phyloP scores from a whole-genome alignment of 2,888 invertebrate species.

The Campaea margaritaria region DNA sequence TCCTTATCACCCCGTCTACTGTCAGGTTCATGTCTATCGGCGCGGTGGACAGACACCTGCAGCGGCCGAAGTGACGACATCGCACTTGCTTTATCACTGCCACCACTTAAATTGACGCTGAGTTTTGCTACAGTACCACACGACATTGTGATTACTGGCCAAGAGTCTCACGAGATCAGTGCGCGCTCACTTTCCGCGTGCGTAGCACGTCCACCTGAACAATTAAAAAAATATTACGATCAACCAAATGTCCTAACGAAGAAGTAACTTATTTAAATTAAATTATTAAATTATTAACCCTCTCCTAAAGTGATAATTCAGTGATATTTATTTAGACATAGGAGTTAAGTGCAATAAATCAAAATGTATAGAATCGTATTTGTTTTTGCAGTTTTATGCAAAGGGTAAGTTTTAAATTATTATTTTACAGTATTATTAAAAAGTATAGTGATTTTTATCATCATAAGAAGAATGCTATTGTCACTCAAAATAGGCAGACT shows the following conservation, averaged over 20 bases:
- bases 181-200: conserved; percentile 32
- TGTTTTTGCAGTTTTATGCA: conserved; percentile 37
- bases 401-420: conserved; percentile 34
- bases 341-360: conserved; percentile 32
- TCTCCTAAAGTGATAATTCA: conserved; percentile 35
- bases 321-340: conserved; percentile 24
- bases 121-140: conserved; percentile 20
- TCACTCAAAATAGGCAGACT: too few relatives aligned
- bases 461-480: too few relatives aligned
- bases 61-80: conserved; percentile 32
- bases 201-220: conserved; percentile 35
- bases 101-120: conserved; percentile 37
- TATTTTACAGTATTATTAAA: not conserved
- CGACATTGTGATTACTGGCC: conserved; percentile 30
- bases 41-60: conserved; percentile 4
- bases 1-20: too few relatives aligned
- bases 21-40: not conserved
- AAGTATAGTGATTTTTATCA: too few relatives aligned
- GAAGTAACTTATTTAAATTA: conserved; percentile 29
- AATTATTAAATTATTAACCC: conserved; percentile 13
- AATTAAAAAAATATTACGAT: conserved; percentile 13
- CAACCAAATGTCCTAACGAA: conserved; percentile 28
- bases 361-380: conserved; percentile 36
- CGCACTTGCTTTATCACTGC: conserved; percentile 37
- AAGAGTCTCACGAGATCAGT: conserved; percentile 26